Percentiles rank a stretch among this genome's conserved stretches.
Evolutionary conservation across 2,113 vertebrate genomes (phyloP).

Genomic region (Malurus melanocephalus): DNA sequence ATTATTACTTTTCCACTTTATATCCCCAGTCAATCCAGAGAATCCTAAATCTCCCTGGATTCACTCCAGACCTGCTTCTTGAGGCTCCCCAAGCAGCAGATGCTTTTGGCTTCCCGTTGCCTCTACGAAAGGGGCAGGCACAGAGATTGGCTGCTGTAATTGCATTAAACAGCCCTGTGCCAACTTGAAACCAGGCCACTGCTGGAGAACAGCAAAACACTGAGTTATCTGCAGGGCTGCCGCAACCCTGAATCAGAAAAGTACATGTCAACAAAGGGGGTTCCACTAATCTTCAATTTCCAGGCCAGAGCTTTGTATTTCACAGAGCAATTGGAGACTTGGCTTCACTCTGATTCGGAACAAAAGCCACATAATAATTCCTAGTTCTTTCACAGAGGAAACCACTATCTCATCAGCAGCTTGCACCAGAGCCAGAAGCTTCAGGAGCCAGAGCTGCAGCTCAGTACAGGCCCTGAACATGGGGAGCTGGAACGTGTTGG

Average conservation of each 20-base stretch:
- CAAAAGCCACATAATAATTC: background rate
- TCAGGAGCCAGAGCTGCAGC: background rate
- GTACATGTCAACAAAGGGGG: background rate
- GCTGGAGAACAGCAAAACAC: background rate
- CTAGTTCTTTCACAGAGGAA: background rate
- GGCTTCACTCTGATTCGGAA: background rate
- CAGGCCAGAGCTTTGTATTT: background rate
- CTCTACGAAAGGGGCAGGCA: background rate
- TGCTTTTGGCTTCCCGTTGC: background rate
- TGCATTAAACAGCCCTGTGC: background rate
- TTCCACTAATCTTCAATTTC: background rate
- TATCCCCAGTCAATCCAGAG: background rate
- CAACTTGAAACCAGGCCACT: background rate
- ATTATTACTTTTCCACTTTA: background rate
- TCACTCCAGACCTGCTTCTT: background rate
- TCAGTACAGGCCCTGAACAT: accelerated
- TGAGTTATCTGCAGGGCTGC: background rate
- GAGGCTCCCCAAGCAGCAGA: background rate
- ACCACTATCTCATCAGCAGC: background rate
- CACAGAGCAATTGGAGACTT: background rate
- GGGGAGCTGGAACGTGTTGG: background rate
- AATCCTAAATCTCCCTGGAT: background rate
- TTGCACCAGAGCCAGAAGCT: background rate
- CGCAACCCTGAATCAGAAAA: background rate
- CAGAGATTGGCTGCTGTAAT: background rate